Conservation (phyloP, 2,888 invertebrate genomes). For the Notodonta ziczac region DNA sequence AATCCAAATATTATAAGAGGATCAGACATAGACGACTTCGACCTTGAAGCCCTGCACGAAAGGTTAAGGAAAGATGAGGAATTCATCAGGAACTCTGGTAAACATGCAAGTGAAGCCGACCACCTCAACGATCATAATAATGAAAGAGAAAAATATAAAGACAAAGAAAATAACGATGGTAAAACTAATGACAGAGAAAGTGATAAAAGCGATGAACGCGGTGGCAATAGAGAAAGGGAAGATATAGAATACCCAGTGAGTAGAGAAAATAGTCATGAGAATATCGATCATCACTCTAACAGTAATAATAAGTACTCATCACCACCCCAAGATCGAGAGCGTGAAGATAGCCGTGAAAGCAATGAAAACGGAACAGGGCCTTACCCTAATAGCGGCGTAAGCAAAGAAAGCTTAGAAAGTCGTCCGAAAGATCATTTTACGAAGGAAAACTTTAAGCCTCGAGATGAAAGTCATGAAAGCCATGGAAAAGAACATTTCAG, state of each 20-base stretch:
- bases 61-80: slow-evolving; percentile 12
- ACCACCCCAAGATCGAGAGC: slow-evolving; percentile 14
- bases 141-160: slow-evolving; percentile 22
- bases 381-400: not conserved
- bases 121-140: slow-evolving; percentile 16
- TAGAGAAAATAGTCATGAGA: slow-evolving; percentile 23
- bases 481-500: slow-evolving; percentile 30
- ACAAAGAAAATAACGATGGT: slow-evolving; percentile 30
- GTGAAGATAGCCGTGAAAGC: slow-evolving; percentile 24
- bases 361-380: slow-evolving; percentile 7
- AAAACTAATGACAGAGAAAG: slow-evolving; percentile 25
- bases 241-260: not conserved
- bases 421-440: not conserved
- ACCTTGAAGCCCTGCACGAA: slow-evolving; percentile 65
- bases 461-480: slow-evolving; percentile 26
- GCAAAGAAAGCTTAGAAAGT: not conserved
- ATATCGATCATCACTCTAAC: slow-evolving; percentile 17
- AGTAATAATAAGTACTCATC: slow-evolving; percentile 16
- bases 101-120: slow-evolving; percentile 15
- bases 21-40: slow-evolving; percentile 66
- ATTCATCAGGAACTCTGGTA: not conserved
- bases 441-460: slow-evolving; percentile 12
- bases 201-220: slow-evolving; percentile 36
- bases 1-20: slow-evolving; percentile 49
- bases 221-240: slow-evolving; percentile 21